Base-by-base conservation (phyloP, 2,888 invertebrate genomes). In the Spisula subtruncata region DNA sequence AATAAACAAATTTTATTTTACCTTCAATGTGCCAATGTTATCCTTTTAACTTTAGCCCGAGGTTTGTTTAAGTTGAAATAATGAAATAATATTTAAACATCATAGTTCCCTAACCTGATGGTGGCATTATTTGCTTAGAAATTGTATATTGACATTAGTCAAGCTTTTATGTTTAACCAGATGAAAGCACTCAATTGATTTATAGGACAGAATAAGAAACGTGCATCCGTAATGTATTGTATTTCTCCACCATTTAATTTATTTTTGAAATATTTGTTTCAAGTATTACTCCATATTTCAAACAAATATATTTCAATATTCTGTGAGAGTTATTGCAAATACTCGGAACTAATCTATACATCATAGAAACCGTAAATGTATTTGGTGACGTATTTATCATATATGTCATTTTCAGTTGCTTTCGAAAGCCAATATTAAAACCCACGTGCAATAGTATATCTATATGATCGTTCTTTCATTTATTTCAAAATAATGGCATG, bases 271-370 rank as follows among this genome's bases (percentile, higher is more conserved):
- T 8, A 60, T n/a, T 2, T 60, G 25, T 60, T 60, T 60, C 20
- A 60, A 60, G 60, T 25, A 60, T 20, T n/a, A 20, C 60, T 60
- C 60, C 60, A n/a, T 66, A 66, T 66, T 66, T 66, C 60, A 66
- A 66, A 25, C 25, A 66, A 66, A 66, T 66, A 66, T 25, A 20
- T 66, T 66, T 25, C 25, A 66, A 66, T 66, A n/a, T 25, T 66
- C 60, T 25, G 25, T 66, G 8, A 41, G 60, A 8, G 25, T 25
- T 25, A 25, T 66, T n/a, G 25, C 60, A 12, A 66, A n/a, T 66
- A 41, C n/a, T 66, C 25, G 20, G 25, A n/a, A 25, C n/a, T n/a
- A n/a, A n/a, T 60, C 60, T 20, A 60, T n/a, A 60, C n/a, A n/a
- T 41, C 41, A 41, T 25, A 66, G n/a, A 66, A 56, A 66, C 60